Conservation (phyloP, 2,113 vertebrate species). For the Anguilla japonica region DNA sequence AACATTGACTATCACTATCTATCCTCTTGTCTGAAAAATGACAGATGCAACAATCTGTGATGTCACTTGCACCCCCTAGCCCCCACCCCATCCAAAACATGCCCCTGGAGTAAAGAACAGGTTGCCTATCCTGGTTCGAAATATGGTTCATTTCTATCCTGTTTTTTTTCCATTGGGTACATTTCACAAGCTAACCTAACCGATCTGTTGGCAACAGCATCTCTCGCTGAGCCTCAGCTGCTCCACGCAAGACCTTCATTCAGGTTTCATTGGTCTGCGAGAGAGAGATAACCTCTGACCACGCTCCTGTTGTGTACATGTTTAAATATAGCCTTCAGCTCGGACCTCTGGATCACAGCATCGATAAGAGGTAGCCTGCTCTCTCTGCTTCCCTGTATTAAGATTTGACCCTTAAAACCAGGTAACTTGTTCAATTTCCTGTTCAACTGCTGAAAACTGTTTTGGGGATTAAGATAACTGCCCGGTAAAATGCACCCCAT, state of each 20-base stretch:
- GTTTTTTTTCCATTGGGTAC: neutral
- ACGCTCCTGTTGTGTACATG: neutral
- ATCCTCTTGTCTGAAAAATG: neutral
- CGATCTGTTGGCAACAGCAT: neutral
- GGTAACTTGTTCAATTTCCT: neutral
- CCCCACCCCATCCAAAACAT: neutral
- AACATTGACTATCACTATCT: neutral
- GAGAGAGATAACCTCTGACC: neutral
- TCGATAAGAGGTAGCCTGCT: neutral
- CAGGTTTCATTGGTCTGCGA: neutral
- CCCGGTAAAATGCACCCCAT: neutral
- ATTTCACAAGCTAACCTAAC: neutral
- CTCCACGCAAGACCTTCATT: neutral
- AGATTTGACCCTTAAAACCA: constrained; percentile 1
- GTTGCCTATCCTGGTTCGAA: neutral
- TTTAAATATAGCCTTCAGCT: constrained; percentile 6
- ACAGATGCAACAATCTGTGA: neutral
- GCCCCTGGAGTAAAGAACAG: neutral
- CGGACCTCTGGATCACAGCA: neutral
- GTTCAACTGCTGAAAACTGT: neutral
- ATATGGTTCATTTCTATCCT: neutral
- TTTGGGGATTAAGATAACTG: neutral
- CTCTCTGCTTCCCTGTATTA: neutral
- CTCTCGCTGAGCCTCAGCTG: neutral
- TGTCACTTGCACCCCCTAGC: neutral